Evolutionary conservation across 2,888 invertebrate species (phyloP), one percentile per base, ranked within the genome.

Genomic region (Rotaria magnacalcarata): DNA sequence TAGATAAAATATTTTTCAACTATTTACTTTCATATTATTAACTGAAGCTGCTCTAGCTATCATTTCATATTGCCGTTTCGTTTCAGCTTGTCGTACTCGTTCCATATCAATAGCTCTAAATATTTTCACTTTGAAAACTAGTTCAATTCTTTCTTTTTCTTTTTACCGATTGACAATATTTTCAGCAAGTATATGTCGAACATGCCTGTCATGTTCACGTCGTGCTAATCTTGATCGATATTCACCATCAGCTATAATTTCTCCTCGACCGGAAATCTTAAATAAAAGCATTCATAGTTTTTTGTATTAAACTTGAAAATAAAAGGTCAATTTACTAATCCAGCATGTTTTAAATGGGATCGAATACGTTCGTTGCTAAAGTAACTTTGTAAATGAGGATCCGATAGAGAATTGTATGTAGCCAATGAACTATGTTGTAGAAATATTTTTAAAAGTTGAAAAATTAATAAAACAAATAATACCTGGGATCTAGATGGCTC

Each of bases 21-120:
- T 47, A 47, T 90, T 88, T 88, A 91, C 91, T 88, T 89, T 88
- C 0, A 91, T 90, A 88, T 90, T 87, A 34, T 89, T 87, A 24
- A 91, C 91, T 34, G 90, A 88, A 87, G 91, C 91, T 52, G 91
- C 89, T 87, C 91, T 91, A 0, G 90, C 89, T 54, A 91, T 90
- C 87, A 90, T 90, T 86, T 91, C 91, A 47, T 91, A 88, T 86
- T 90, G 90, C 58, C 89, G 88, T 74, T 89, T 89, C 34, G 90
- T 90, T 85, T 89, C 89, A 7, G 90, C 89, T 86, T 90, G 90
- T 84, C 90, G 87, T 56, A 87, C 88, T 52, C 90, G 88, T 87
- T 90, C 90, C 84, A 90, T 88, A 87, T 90, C 90, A 21, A 90
- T 88, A 0, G 90, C 90, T 87, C 91, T 91, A 88, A 24, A 75